Evolutionary conservation across 2,797 vertebrate species (phyloP), one percentile per base, ranked within the genome.

Genomic region (Rhinatrema bivittatum): DNA sequence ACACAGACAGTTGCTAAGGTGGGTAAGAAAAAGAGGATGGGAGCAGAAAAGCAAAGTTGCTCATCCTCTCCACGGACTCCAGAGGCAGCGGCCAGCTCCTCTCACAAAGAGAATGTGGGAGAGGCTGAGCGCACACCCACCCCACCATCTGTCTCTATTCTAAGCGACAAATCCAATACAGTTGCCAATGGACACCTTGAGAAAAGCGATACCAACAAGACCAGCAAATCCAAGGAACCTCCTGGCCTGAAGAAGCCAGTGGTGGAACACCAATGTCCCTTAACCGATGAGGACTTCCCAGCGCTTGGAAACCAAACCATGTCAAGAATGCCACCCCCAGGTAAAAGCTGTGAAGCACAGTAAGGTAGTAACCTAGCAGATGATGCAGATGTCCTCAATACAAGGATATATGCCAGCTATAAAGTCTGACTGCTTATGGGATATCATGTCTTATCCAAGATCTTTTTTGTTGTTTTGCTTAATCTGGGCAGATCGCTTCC

Each of bases 301-400:
- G 93, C 87, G 3, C 88, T 99, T 20, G 64, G 79, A 15, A 78
- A 70, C 43, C 70, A 70, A 45, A 77, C 71, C 42, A 72, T 72
- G 13, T 62, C 88, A 28, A 84, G 89, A 68, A 95, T 87, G 68
- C 95, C 91, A 13, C 96, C 96, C 2, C 96, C 95, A 70, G 96
- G 96, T 99, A 56, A 19, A 39, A 7, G 1, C 14, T 10, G 11
- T 10, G 3, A 18, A 10, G 0, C 0, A n/a, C n/a, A n/a, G n/a
- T n/a, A n/a, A n/a, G n/a, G n/a, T n/a, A n/a, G n/a, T n/a, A n/a
- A n/a, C n/a, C n/a, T n/a, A n/a, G n/a, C n/a, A n/a, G n/a, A n/a
- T n/a, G n/a, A n/a, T n/a, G n/a, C n/a, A n/a, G n/a, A n/a, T n/a
- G n/a, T n/a, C n/a, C n/a, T n/a, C n/a, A n/a, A n/a, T n/a, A n/a